Conservation (phyloP, 2,797 vertebrate species). For the Melanotaenia trifasciata region DNA sequence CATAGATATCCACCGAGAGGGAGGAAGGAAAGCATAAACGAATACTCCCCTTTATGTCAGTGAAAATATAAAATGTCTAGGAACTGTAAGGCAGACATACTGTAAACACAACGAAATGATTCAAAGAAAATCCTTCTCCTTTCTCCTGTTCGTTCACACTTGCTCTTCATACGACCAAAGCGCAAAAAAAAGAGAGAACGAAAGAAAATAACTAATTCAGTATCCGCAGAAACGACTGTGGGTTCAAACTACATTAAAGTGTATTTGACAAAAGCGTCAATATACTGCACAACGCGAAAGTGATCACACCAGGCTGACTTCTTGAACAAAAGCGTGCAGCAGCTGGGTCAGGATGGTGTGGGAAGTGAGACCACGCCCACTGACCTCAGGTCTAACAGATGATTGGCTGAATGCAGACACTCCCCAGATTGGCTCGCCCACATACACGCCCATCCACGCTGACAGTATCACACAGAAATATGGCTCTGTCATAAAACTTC, state of each 20-base stretch:
- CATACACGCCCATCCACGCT: slow-evolving; percentile 45
- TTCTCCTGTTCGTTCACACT: slow-evolving; percentile 22
- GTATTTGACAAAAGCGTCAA: neutral
- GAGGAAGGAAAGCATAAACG: slow-evolving; percentile 42
- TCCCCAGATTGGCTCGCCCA: slow-evolving; percentile 61
- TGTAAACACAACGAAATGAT: slow-evolving; percentile 30
- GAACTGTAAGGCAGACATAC: slow-evolving; percentile 17
- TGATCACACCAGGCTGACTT: slow-evolving; percentile 29
- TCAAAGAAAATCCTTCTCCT: slow-evolving; percentile 27
- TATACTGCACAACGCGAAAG: neutral
- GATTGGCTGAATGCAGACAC: slow-evolving; percentile 67
- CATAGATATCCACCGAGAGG: slow-evolving; percentile 67
- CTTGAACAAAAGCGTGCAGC: slow-evolving; percentile 75
- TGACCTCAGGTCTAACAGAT: slow-evolving; percentile 1
- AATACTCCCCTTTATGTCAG: slow-evolving; percentile 24
- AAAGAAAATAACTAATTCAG: neutral
- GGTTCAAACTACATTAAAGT: neutral
- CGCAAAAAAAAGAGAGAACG: neutral
- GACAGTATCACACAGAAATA: slow-evolving; percentile 52
- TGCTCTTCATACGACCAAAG: slow-evolving; percentile 21
- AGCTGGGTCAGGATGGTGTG: slow-evolving; percentile 57
- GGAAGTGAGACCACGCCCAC: slow-evolving; percentile 48
- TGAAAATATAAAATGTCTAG: slow-evolving; percentile 8
- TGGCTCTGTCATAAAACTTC: neutral
- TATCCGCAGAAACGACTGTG: neutral